phyloP scores from a whole-genome alignment of 2,888 invertebrate species.

The Rhamnusium bicolor region DNA sequence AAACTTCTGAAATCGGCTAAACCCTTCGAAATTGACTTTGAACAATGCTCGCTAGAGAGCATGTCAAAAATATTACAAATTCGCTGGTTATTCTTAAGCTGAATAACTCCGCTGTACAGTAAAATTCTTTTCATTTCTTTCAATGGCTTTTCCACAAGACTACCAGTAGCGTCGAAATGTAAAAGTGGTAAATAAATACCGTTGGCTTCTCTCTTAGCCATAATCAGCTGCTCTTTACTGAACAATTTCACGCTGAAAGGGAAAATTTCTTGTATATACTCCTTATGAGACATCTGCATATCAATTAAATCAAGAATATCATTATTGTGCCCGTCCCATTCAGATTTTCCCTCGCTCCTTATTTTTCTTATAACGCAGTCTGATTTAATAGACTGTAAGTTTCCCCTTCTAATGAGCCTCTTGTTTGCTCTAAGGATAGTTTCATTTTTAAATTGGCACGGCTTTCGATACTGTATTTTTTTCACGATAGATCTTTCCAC shows the following conservation, averaged over 20 bases:
- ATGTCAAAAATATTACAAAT: neutral
- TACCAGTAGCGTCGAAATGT: neutral
- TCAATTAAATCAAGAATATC: slow-evolving; percentile 38
- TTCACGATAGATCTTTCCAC: slow-evolving; percentile 19
- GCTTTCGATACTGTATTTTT: slow-evolving; percentile 8
- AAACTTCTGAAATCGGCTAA: slow-evolving; percentile 1
- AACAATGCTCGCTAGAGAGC: neutral
- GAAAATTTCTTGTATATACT: slow-evolving; percentile 46
- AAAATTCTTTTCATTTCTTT: neutral
- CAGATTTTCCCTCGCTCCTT: slow-evolving; percentile 36
- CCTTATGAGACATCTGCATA: slow-evolving; percentile 42
- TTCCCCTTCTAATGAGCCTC: slow-evolving; percentile 6
- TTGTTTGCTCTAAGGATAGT: neutral
- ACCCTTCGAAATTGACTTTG: neutral
- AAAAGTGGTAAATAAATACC: neutral
- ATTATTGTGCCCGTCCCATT: slow-evolving; percentile 36
- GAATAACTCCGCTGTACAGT: neutral
- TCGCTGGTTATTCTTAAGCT: neutral
- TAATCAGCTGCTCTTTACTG: slow-evolving; percentile 43
- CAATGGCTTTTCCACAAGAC: neutral
- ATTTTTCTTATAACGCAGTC: slow-evolving; percentile 40
- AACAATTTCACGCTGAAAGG: slow-evolving; percentile 48
- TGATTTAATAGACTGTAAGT: slow-evolving; percentile 40
- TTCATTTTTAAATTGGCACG: slow-evolving; percentile 29
- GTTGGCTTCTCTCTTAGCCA: neutral